Base-by-base conservation (phyloP, 2,888 invertebrate genomes). In the Charanyca ferruginea region DNA sequence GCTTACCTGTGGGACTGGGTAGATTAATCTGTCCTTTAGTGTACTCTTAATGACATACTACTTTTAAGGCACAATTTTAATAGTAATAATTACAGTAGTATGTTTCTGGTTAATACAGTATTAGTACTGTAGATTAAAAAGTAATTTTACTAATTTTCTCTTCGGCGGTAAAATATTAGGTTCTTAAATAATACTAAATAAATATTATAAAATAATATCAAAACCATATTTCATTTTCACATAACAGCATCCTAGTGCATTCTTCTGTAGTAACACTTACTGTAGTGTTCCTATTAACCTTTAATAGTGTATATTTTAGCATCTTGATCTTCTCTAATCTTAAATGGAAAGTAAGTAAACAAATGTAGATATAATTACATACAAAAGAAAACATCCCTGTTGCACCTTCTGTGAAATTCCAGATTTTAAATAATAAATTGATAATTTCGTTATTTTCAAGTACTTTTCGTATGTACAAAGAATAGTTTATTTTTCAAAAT, bases 1-100 rank as follows among this genome's bases (percentile, higher is more conserved):
- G 85, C 86, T 86, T 86, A 65, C 48, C 68, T 81, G 83, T 73
- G 83, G 81, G 77, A 80, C 74, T 81, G 79, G 73, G 77, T 83
- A 69, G 66, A 71, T 78, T 66, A 80, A 83, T 84, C 88, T 91
- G 91, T 83, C 90, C 90, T 89, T 87, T 67, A 87, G 91, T 91
- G 91, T 91, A 91, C 89, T 83, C 41, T 55, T 61, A 60, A 67
- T 45, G 52, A 72, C 65, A 74, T 84, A 85, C 83, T 83, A 86
- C 84, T 80, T 72, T 60, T 73, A 71, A 77, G 73, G 48, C 72
- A 73, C 58, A 68, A 60, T 38, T 47, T 70, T 66, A 54, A 60
- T 73, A 68, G 59, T 45, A 65, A 66, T 62, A 63, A 66, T 75
- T 64, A 59, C 38, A 62, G 61, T 74, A 72, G 76, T 77, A 77